Evolutionary conservation across 1,140 invertebrate species (phyloP).

Genomic region (Platyura marginata): DNA sequence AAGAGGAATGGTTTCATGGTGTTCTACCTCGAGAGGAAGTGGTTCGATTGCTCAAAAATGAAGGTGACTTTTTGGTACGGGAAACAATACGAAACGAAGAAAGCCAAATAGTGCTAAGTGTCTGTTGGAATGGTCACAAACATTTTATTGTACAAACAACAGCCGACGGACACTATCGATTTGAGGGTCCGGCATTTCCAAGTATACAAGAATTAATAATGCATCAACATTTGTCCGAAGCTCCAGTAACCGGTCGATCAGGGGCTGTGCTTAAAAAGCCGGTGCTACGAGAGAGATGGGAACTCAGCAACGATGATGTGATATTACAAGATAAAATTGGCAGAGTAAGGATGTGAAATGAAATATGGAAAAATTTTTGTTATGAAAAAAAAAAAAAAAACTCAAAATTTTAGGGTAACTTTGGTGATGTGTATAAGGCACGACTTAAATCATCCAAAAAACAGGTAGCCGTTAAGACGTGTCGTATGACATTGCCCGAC

Average conservation of each 20-base stretch:
- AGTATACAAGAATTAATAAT: conserved; percentile 81
- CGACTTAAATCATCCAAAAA: conserved; percentile 60
- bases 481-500: conserved; percentile 79
- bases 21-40: conserved; percentile 91
- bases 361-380: too few relatives aligned
- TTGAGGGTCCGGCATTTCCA: conserved; percentile 84
- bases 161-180: conserved; percentile 76
- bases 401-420: conserved; percentile 73
- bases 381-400: too few relatives aligned
- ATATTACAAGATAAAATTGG: conserved; percentile 86
- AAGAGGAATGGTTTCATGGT: conserved; percentile 96
- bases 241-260: conserved; percentile 78
- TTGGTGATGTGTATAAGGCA: conserved; percentile 92
- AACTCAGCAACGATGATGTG: conserved; percentile 92
- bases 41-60: conserved; percentile 64
- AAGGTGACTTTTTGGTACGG: conserved; percentile 88
- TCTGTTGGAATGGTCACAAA: conserved; percentile 88
- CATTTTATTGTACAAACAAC: conserved; percentile 97
- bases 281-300: conserved; percentile 84
- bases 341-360: conserved; percentile 56
- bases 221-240: conserved; percentile 65
- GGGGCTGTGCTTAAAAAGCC: conserved; percentile 75
- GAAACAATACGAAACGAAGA: conserved; percentile 88
- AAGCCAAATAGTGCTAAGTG: conserved; percentile 83
- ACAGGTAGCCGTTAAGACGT: conserved; percentile 92